Conservation (phyloP, 64 coral and sea anemone genomes). For the Actinia equina region DNA sequence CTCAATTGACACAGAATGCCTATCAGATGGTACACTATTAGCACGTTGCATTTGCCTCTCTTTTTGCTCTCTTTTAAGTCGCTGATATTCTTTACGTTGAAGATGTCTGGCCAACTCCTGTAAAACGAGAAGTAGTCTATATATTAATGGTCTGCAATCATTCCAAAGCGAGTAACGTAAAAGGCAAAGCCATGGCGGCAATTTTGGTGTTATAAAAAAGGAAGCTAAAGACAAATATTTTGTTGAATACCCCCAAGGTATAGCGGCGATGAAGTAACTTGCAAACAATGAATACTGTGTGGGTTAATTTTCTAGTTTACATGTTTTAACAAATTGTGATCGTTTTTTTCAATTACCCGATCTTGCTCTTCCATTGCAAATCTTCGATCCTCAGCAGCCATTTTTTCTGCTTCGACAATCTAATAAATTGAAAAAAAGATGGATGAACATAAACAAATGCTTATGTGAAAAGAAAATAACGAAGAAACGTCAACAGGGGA, state of each 20-base stretch:
- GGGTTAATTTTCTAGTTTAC: no score
- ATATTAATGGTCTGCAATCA: background rate
- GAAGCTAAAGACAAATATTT: no score
- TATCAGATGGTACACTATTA: constrained; percentile 40
- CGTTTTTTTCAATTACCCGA: constrained; percentile 38
- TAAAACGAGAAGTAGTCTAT: background rate
- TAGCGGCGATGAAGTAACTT: background rate
- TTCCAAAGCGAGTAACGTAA: no score
- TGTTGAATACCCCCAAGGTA: no score
- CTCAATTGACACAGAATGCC: background rate
- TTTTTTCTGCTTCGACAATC: constrained; percentile 48
- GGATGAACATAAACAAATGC: background rate
- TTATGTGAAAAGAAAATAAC: background rate
- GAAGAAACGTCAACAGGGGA: no score
- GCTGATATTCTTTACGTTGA: constrained; percentile 47
- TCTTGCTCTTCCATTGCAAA: constrained; percentile 89
- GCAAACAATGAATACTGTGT: background rate
- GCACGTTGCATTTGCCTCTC: constrained; percentile 49
- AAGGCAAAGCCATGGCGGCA: no score
- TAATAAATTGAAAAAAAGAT: background rate
- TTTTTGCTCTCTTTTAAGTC: constrained; percentile 40
- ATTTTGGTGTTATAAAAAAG: no score
- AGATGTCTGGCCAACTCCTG: constrained; percentile 55
- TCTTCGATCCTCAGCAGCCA: constrained; percentile 64
- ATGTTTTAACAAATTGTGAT: background rate